Evolutionary conservation across 2,888 invertebrate species (phyloP).

Genomic region (Acheta domesticus): DNA sequence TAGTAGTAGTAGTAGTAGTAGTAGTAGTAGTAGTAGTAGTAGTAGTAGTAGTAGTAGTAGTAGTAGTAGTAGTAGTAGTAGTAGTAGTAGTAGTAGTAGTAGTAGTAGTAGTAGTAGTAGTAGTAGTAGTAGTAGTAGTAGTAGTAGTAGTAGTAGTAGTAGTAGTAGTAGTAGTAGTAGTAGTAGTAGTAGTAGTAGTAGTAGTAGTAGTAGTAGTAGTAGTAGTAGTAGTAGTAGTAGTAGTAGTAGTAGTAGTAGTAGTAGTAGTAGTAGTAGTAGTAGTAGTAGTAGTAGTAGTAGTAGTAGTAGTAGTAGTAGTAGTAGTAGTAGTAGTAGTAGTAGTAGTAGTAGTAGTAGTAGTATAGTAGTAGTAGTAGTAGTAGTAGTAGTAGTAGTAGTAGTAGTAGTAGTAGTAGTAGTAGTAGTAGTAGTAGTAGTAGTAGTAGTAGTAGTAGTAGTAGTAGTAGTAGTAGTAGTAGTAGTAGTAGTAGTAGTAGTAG

Average conservation of each 20-base stretch:
- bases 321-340: conserved; percentile 18
- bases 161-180: conserved; percentile 18
- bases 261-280: conserved; percentile 18
- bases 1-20: conserved; percentile 18
- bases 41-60: conserved; percentile 18
- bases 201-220: conserved; percentile 18
- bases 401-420: conserved; percentile 18
- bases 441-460: conserved; percentile 18
- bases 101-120: conserved; percentile 18
- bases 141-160: conserved; percentile 18
- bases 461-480: conserved; percentile 18
- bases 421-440: conserved; percentile 18
- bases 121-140: conserved; percentile 18
- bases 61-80: conserved; percentile 18
- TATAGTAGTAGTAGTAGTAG: no score
- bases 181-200: conserved; percentile 18
- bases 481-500: conserved; percentile 18
- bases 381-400: conserved; percentile 18
- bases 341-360: no score
- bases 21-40: conserved; percentile 18
- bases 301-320: conserved; percentile 18
- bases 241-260: conserved; percentile 18
- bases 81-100: conserved; percentile 18
- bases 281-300: conserved; percentile 18
- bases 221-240: conserved; percentile 18